phyloP scores from a whole-genome alignment of 2,888 invertebrate genomes.

The Linnaemya vulpina region DNA sequence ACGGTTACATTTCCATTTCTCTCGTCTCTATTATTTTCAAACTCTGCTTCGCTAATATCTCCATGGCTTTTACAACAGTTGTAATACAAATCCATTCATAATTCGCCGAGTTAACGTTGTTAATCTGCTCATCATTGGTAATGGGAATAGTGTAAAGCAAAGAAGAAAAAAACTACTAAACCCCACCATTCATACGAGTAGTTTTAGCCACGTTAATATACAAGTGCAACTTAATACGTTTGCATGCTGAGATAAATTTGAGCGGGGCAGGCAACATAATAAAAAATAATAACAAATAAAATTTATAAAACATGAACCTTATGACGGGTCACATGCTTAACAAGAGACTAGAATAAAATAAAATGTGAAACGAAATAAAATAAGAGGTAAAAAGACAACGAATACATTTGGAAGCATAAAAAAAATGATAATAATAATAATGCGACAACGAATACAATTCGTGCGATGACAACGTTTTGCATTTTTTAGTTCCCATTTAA shows the following conservation, averaged over 20 bases:
- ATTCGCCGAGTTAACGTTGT: slow-evolving; percentile 66
- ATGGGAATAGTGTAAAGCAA: slow-evolving; percentile 16
- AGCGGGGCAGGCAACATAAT: not conserved
- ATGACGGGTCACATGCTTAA: slow-evolving; percentile 69
- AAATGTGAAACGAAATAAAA: too few species aligned
- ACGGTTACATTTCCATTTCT: not conserved
- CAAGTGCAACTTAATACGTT: slow-evolving; percentile 26
- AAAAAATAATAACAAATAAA: slow-evolving; percentile 10
- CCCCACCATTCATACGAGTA: not conserved
- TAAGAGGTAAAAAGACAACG: slow-evolving; percentile 13
- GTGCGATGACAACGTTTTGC: slow-evolving; percentile 71
- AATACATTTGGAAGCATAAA: slow-evolving; percentile 39
- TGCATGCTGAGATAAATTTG: slow-evolving; percentile 19
- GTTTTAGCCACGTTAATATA: slow-evolving; percentile 6
- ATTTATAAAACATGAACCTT: slow-evolving; percentile 67
- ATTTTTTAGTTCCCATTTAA: slow-evolving; percentile 75
- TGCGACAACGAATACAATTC: slow-evolving; percentile 60
- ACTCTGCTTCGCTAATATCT: not conserved
- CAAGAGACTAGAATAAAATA: slow-evolving; percentile 52
- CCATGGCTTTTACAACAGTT: slow-evolving; percentile 30
- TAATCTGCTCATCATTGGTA: slow-evolving; percentile 64
- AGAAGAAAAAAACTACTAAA: not conserved
- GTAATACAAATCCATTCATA: slow-evolving; percentile 62
- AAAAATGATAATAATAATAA: slow-evolving; percentile 42
- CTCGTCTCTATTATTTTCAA: not conserved